A percentile compares a stretch with the other conserved stretches of the same genome.
phyloP scores from a whole-genome alignment of 1,140 invertebrate species.

The Heliothis virescens region DNA sequence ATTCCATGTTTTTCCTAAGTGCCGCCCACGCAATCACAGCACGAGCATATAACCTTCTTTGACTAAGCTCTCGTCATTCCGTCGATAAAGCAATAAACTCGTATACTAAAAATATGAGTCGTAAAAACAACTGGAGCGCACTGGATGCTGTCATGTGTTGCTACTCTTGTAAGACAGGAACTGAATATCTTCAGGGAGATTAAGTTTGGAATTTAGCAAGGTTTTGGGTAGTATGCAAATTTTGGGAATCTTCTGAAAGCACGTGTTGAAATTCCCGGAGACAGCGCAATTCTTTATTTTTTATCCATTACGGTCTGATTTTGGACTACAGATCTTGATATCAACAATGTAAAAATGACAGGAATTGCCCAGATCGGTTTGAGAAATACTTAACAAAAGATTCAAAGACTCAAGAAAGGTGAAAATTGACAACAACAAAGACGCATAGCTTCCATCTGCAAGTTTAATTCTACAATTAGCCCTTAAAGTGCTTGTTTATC shows the following conservation, averaged over 20 bases:
- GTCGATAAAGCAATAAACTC: constrained; percentile 17
- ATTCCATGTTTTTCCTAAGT: background rate
- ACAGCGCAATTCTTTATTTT: no score
- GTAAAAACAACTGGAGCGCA: constrained; percentile 18
- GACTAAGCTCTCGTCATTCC: background rate
- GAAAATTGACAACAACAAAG: background rate
- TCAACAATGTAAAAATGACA: no score
- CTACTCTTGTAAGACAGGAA: no score
- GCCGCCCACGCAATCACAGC: constrained; percentile 11
- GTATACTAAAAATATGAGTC: constrained; percentile 12
- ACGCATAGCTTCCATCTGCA: background rate
- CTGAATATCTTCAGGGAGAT: no score
- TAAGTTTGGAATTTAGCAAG: no score
- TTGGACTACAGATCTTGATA: no score
- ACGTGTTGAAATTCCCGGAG: no score
- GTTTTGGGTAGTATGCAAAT: no score
- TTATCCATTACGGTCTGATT: no score
- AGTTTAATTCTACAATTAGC: constrained; percentile 14
- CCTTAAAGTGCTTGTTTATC: background rate
- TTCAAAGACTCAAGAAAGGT: background rate
- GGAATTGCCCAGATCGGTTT: no score
- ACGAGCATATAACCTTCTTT: constrained; percentile 4
- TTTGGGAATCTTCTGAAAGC: no score
- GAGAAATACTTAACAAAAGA: no score
- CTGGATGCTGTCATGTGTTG: constrained; percentile 7